phyloP scores from a whole-genome alignment of 2,888 invertebrate species.

The Himalopsyche anomala region DNA sequence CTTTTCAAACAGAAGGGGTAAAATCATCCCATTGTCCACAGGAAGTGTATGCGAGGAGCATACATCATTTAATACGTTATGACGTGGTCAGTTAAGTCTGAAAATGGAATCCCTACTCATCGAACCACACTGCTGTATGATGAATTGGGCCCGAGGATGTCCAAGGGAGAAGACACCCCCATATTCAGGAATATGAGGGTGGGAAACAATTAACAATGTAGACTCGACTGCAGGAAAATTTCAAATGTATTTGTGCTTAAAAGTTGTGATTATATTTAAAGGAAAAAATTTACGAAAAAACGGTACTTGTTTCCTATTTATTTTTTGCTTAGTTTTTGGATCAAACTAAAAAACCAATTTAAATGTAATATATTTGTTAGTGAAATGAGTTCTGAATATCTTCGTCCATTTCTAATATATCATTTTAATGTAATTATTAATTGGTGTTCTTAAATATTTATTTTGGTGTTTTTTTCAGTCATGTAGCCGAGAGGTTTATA shows the following conservation, averaged over 20 bases:
- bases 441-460: too few relatives aligned
- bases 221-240: background rate
- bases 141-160: constrained; percentile 17
- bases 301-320: too few relatives aligned
- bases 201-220: constrained; percentile 1
- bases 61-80: constrained; percentile 64
- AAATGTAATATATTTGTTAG: too few relatives aligned
- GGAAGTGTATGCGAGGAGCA: constrained; percentile 54
- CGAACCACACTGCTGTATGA: constrained; percentile 36
- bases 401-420: too few relatives aligned
- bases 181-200: background rate
- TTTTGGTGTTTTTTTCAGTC: too few relatives aligned
- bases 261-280: too few relatives aligned
- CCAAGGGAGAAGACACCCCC: background rate
- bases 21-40: constrained; percentile 47
- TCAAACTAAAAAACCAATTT: too few relatives aligned
- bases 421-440: too few relatives aligned
- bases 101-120: constrained; percentile 58
- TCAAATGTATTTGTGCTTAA: background rate
- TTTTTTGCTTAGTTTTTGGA: too few relatives aligned
- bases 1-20: constrained; percentile 28
- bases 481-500: too few relatives aligned
- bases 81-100: constrained; percentile 65
- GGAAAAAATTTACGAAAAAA: too few relatives aligned
- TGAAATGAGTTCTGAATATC: too few relatives aligned